These are phyloP conservation scores for Gryllus bimaculatus DNA, from an alignment of 1,140 invertebrate species.

Conservation along the genomic window DNA sequence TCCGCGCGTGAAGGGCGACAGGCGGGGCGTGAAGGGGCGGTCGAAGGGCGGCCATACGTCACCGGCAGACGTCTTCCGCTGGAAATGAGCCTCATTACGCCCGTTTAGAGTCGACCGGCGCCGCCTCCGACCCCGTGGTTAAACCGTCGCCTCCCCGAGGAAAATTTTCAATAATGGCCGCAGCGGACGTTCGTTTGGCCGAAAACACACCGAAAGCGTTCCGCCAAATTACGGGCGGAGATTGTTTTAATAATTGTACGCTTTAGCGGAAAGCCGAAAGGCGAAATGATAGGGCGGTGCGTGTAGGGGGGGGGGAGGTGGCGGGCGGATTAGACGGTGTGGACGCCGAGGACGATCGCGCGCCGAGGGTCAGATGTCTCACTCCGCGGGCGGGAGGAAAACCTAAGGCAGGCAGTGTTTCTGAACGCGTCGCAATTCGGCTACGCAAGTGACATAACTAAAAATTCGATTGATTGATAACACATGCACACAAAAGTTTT, in stretches of 20 bases:
- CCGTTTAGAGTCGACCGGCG: background rate
- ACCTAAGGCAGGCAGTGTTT: too few species aligned
- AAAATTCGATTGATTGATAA: too few species aligned
- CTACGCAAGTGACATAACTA: too few species aligned
- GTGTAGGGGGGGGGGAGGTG: background rate
- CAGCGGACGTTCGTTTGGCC: background rate
- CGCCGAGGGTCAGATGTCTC: background rate
- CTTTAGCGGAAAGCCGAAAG: background rate
- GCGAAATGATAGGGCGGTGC: background rate
- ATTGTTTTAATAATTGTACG: background rate
- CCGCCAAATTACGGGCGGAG: background rate
- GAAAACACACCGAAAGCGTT: background rate
- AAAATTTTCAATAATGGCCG: background rate
- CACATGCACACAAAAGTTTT: too few species aligned
- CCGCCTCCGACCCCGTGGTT: background rate
- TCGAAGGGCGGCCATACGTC: background rate
- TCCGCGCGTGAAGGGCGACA: too few species aligned
- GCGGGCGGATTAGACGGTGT: background rate
- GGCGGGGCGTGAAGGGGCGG: too few species aligned
- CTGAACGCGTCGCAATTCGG: too few species aligned
- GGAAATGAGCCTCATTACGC: background rate
- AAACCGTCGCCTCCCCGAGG: background rate
- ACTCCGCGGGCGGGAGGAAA: background rate
- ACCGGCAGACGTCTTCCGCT: background rate
- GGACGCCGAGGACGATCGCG: background rate